phyloP scores from a whole-genome alignment of 2,888 invertebrate species.

The Anodontia alba region DNA sequence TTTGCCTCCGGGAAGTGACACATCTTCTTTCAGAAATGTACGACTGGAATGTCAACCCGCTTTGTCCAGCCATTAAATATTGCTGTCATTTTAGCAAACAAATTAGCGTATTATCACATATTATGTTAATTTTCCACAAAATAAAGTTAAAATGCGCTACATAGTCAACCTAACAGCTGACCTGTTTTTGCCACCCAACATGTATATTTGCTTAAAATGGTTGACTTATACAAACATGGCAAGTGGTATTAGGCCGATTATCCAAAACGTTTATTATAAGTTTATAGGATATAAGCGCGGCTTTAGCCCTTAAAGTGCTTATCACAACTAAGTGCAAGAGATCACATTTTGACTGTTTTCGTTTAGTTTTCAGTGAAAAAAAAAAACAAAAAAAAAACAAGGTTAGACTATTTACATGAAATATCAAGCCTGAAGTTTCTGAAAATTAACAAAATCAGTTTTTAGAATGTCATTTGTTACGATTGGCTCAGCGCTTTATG shows the following conservation, averaged over 20 bases:
- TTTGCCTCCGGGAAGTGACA: not conserved
- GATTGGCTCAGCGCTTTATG: no score
- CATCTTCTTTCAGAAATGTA: no score
- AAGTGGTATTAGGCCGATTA: not conserved
- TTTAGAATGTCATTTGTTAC: no score
- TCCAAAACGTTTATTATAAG: not conserved
- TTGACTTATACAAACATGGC: not conserved
- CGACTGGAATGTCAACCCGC: not conserved
- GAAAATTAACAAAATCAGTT: no score
- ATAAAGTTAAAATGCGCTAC: not conserved
- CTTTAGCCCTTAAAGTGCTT: no score
- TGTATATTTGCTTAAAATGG: not conserved
- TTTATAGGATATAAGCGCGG: no score
- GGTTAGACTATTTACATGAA: no score
- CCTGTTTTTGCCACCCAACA: not conserved
- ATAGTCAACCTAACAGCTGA: not conserved
- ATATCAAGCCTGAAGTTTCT: no score
- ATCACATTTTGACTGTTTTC: no score
- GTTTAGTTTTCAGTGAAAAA: no score
- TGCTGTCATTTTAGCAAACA: not conserved
- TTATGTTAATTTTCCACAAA: not conserved
- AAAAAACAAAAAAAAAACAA: no score
- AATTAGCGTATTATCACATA: not conserved
- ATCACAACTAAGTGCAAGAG: no score
- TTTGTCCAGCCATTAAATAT: not conserved